Conservation (phyloP, 1,140 invertebrate genomes). For the Apolygus lucorum region DNA sequence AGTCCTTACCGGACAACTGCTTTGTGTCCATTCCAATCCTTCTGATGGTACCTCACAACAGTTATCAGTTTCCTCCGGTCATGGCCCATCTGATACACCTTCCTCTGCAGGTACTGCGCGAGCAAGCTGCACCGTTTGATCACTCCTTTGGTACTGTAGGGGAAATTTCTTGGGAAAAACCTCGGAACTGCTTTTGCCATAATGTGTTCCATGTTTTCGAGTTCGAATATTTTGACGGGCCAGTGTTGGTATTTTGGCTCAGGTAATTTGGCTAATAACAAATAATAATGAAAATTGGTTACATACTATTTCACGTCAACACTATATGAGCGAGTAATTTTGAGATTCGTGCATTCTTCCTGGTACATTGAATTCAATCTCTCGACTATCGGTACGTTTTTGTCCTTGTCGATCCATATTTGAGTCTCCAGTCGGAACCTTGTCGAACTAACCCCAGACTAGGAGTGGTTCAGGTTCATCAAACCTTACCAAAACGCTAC, state of each 20-base stretch:
- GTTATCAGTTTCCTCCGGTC: background rate
- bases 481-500: no score
- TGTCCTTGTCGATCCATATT: no score
- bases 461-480: no score
- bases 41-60: background rate
- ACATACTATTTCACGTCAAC: no score
- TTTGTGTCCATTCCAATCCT: background rate
- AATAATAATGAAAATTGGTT: no score
- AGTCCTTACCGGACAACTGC: background rate
- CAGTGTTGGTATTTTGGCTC: background rate
- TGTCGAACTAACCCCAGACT: no score
- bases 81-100: constrained; percentile 2
- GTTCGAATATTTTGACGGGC: background rate
- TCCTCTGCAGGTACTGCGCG: background rate
- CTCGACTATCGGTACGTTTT: no score
- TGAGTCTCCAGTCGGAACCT: no score
- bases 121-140: background rate
- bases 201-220: background rate
- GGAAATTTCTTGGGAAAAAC: background rate
- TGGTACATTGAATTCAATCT: no score
- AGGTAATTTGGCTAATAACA: background rate
- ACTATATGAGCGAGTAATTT: no score
- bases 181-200: background rate
- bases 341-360: no score
- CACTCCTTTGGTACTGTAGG: background rate